Base-by-base conservation (phyloP, 2,797 vertebrate genomes). In the Halcyon badia region DNA sequence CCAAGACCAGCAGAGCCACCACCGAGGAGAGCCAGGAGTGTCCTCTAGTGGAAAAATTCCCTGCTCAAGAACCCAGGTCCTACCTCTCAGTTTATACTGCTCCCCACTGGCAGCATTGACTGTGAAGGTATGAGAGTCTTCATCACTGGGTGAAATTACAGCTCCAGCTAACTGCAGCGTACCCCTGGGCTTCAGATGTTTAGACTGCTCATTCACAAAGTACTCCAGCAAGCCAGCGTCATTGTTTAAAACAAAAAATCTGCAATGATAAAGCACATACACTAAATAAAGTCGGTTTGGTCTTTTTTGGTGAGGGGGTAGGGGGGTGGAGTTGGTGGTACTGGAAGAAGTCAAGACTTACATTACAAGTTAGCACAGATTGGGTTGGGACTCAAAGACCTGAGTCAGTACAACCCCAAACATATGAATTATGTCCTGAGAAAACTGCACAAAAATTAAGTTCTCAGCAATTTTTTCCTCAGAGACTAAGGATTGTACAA, bases 41-140 rank as follows among this genome's bases (percentile, higher is more conserved):
- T 90, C 91, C 92, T 94, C 95, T 96, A 90, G 70, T 66, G 92
- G 91, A 85, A 85, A 91, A 90, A 82, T 56, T 7, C 41, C 54
- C 69, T 75, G 65, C 3, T 42, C 82, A 66, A 57, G 56, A 82
- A 85, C 5, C 31, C 21, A 66, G 31, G 26, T 56, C 95, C 37
- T 97, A 99, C 99, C 99, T 98, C 99, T 98, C 76, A 99, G 99
- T 97, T 99, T 99, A 98, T 99, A 99, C 97, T 99, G 99, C 96
- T 99, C 99, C 82, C 99, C 99, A 0, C 99, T 99, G 97, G 99
- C 99, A 95, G 99, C 99, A 17, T 99, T 99, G 89, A 99, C 99
- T 0, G 99, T 99, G 96, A 99, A 99, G 60, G 99, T 99, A 89
- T 99, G 99, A 0, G 99, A 99, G 97, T 99, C 99, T 91, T 99